Base-by-base conservation (phyloP, 1,140 invertebrate species). In the Cotesia vestalis region DNA sequence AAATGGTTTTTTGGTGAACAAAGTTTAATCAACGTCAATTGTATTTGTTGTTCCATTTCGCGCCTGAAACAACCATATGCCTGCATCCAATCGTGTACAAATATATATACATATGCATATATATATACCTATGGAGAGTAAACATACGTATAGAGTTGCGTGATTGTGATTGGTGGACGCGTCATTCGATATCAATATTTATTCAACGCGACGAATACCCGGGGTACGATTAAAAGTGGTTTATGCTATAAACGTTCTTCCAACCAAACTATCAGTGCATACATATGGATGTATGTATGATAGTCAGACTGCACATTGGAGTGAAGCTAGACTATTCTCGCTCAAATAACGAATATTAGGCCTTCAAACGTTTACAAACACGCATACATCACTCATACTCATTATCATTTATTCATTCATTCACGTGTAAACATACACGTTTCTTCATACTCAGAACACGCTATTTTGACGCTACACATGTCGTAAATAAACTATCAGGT, bases 131-230 rank as follows among this genome's bases (percentile, higher is more conserved):
- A 51, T 67, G 5, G 12, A 67, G 11, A 46, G 40, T 46, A 14
- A 11, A 35, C 34, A 20, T 53, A 53, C 12, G 35, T 40, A 53
- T 20, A 64, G 9, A n/a, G 2, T 35, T 20, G 66, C 53, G 2
- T 35, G 53, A 27, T 74, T 72, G 69, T 76, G 83, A 86, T 85
- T 84, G 83, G 81, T 72, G 76, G 78, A 79, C 78, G 78, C 76
- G 78, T 81, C 80, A 78, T 73, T 69, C 80, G 80, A 79, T 81
- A 84, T 84, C 82, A 85, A 85, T 86, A 85, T 86, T 86, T 85
- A 85, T 85, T 82, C 80, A 83, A 80, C 78, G 73, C 78, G 53
- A 78, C 81, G 79, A 84, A 84, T 82, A 79, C 82, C 77, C 78
- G 78, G 76, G 77, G 76, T 75, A 77, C 79, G 81, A 85, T 84